Conservation (phyloP, 2,797 vertebrate genomes). For the Geotrypetes seraphini region DNA sequence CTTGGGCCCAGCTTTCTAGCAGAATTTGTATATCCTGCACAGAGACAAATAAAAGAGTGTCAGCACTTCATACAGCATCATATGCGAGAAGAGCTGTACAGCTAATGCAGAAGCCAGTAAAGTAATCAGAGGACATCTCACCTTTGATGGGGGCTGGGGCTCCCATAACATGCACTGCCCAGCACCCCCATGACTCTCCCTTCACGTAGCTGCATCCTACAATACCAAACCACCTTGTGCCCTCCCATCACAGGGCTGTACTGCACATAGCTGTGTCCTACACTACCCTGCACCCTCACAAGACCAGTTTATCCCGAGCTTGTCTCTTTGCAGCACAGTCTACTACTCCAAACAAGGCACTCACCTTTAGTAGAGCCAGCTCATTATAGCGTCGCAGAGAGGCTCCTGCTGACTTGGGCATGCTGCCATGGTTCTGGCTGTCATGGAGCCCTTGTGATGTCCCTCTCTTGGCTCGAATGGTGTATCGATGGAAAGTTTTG, state of each 20-base stretch:
- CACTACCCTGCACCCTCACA: too few relatives aligned
- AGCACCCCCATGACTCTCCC: too few relatives aligned
- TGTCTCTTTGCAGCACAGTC: background rate
- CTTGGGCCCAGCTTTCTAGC: conserved; percentile 66
- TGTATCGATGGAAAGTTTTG: conserved; percentile 95
- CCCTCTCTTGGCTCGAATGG: conserved; percentile 82
- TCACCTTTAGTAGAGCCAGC: conserved; percentile 67
- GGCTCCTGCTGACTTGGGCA: conserved; percentile 77
- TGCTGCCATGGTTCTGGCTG: conserved; percentile 61
- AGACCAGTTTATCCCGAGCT: too few relatives aligned
- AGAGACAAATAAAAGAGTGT: background rate
- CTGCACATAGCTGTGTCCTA: too few relatives aligned
- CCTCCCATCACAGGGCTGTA: too few relatives aligned
- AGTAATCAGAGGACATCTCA: too few relatives aligned
- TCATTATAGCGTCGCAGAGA: conserved; percentile 83
- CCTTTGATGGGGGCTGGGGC: too few relatives aligned
- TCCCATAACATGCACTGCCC: too few relatives aligned
- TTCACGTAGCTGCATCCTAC: too few relatives aligned
- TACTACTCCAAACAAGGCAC: background rate
- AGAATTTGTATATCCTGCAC: conserved; percentile 84
- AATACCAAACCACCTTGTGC: too few relatives aligned
- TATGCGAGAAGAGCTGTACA: too few relatives aligned
- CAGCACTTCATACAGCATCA: background rate
- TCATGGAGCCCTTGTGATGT: conserved; percentile 76
- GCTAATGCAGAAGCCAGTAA: too few relatives aligned